Evolutionary conservation across 2,113 vertebrate species (phyloP).

Genomic region (Ailuropoda melanoleuca): DNA sequence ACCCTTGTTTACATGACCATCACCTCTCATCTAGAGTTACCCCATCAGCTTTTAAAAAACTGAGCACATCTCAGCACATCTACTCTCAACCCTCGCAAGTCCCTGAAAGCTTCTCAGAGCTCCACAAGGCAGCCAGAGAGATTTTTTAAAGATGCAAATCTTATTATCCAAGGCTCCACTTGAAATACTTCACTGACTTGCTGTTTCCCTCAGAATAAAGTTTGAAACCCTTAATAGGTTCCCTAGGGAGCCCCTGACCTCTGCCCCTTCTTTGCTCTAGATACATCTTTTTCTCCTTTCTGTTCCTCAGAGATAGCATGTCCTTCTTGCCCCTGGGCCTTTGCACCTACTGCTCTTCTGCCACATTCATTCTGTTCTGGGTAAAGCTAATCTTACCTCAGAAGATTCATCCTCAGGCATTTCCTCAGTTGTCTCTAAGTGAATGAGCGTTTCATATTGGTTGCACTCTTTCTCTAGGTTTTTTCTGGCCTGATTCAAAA

Average conservation of each 20-base stretch:
- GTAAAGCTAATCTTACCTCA: constrained; percentile 39
- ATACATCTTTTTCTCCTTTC: background rate
- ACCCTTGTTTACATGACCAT: background rate
- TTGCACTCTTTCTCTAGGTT: constrained; percentile 63
- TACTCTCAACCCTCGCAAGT: background rate
- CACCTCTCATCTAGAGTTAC: background rate
- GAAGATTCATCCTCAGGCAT: constrained; percentile 37
- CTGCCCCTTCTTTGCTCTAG: background rate
- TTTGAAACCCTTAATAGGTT: background rate
- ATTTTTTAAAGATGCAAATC: background rate
- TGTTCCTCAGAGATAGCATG: background rate
- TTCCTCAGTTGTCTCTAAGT: constrained; percentile 39
- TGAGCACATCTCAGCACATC: background rate
- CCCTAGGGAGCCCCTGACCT: background rate
- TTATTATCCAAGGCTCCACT: rapidly evolving
- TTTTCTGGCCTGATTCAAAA: constrained; percentile 77
- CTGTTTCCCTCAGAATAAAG: background rate
- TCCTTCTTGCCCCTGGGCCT: background rate
- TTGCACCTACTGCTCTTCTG: background rate
- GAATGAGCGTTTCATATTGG: background rate
- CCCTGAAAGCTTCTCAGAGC: background rate
- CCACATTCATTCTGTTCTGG: background rate
- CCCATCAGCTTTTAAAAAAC: background rate
- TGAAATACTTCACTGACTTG: background rate
- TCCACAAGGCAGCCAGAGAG: background rate